phyloP scores from a whole-genome alignment of 2,113 vertebrate species.

The Gnathonemus longibarbis region DNA sequence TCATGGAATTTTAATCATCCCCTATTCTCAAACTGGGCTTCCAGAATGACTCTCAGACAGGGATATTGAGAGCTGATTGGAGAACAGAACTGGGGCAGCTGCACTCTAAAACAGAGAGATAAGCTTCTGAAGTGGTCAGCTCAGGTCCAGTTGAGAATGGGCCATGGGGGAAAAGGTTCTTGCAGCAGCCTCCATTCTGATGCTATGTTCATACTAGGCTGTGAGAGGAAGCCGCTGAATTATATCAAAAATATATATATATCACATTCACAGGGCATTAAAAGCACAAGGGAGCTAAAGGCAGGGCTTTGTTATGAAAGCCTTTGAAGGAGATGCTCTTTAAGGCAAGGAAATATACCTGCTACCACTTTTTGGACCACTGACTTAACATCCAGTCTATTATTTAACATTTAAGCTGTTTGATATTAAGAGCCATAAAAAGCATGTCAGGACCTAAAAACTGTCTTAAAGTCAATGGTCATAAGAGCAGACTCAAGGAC shows the following conservation, averaged over 20 bases:
- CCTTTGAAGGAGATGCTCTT: not conserved
- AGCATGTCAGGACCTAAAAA: not conserved
- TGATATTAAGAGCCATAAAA: not conserved
- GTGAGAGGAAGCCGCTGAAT: constrained; percentile 36
- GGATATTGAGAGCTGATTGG: not conserved
- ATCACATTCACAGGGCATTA: not conserved
- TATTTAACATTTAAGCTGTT: not conserved
- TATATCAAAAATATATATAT: constrained; percentile 33
- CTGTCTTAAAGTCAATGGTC: not conserved
- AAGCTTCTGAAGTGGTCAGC: not conserved
- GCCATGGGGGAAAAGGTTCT: too few relatives aligned
- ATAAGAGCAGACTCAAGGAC: not conserved
- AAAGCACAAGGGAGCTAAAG: not conserved
- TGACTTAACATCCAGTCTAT: not conserved
- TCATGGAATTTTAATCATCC: not conserved
- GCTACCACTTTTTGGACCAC: not conserved
- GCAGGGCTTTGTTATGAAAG: not conserved
- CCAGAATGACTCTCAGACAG: not conserved
- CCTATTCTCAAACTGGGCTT: not conserved
- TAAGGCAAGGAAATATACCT: not conserved
- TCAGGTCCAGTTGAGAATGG: not conserved
- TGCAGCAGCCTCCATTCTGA: not conserved
- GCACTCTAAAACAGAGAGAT: not conserved
- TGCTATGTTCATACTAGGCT: not conserved
- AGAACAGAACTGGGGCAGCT: not conserved